phyloP scores from a whole-genome alignment of 2,888 invertebrate species.

The Synanthedon vespiformis region DNA sequence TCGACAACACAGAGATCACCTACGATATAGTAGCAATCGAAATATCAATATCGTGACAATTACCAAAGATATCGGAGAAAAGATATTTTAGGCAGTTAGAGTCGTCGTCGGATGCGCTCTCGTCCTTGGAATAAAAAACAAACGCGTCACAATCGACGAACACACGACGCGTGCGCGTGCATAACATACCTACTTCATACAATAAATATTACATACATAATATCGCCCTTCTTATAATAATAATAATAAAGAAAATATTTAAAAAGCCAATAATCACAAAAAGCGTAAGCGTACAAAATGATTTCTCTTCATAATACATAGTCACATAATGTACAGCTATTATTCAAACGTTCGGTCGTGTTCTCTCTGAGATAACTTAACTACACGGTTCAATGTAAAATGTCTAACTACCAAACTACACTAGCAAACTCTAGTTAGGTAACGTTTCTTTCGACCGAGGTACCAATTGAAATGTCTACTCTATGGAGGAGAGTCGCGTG shows the following conservation, averaged over 20 bases:
- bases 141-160: constrained; percentile 33
- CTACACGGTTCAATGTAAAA: constrained; percentile 16
- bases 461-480: constrained; percentile 31
- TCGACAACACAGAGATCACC: constrained; percentile 58
- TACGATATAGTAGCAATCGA: constrained; percentile 34
- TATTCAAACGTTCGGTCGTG: background rate
- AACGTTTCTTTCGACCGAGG: constrained; percentile 21
- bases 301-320: background rate
- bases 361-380: constrained; percentile 13
- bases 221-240: constrained; percentile 2
- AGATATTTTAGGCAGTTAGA: constrained; percentile 79
- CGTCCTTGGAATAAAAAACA: constrained; percentile 56
- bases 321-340: background rate
- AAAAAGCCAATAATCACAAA: constrained; percentile 65
- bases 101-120: constrained; percentile 65
- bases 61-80: constrained; percentile 77
- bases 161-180: constrained; percentile 2
- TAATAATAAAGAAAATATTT: constrained; percentile 39
- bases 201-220: constrained; percentile 4
- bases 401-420: constrained; percentile 51
- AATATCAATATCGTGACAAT: constrained; percentile 26
- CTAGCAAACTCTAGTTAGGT: constrained; percentile 26
- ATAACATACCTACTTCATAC: constrained; percentile 4
- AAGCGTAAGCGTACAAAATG: constrained; percentile 42
- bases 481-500: constrained; percentile 25